Evolutionary conservation across 2,113 vertebrate genomes (phyloP), one percentile per base, ranked within the genome.

Genomic region (Clarias macrocephalus): DNA sequence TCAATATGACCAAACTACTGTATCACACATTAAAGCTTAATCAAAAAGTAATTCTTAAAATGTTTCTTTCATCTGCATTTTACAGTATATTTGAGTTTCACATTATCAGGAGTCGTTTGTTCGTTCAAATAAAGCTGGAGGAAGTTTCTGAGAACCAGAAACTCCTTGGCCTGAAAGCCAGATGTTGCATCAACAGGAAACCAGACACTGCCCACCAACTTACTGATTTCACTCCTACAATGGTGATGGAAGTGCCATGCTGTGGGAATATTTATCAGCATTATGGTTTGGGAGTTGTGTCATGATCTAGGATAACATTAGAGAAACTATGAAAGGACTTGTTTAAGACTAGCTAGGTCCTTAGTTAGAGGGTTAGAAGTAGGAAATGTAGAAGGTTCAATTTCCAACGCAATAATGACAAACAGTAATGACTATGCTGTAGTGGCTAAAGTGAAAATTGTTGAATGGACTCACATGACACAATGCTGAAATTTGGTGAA

Each of bases 121-220:
- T 80, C 5, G 1, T 79, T 57, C 13, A 30, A 18, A 30, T 57
- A 7, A 57, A 30, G 16, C 23, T 5, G n/a, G 21, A 33, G 56
- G 21, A 9, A 79, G 25, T 11, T 28, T 79, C 18, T 33, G 3
- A 21, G 56, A 9, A 60, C 18, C 54, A 80, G 15, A 80, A 80
- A 59, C 54, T 30, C 9, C 33, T 33, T 59, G 9, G 28, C 18
- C 56, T 56, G 28, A 59, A 60, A 33, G 57, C 77, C 56, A 80
- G 77, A 23, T 80, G 77, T 80, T 80, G 5, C 57, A 21, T 60
- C 77, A 11, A 56, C 77, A 80, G 56, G 77, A 80, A 19, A 33
- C 28, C 28, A 59, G 77, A 80, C 77, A 13, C 28, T 59, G 28
- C 56, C 28, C 28, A 33, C 33, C 56, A 80, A 23, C n/a, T 80